Base-by-base conservation (phyloP, 2,797 vertebrate species). In the Mus caroli region DNA sequence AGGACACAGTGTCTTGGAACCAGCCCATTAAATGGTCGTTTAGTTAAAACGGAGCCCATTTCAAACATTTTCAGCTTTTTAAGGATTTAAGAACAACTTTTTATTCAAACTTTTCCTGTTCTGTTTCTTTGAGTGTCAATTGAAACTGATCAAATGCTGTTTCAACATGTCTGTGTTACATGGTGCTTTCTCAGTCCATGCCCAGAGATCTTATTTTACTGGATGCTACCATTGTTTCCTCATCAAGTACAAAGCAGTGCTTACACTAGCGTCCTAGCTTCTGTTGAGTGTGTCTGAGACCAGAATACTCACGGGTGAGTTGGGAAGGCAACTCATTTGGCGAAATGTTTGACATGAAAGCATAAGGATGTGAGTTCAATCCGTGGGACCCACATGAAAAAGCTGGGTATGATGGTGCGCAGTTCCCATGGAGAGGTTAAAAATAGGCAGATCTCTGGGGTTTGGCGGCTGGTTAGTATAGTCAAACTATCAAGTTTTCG, bases 1-100 rank as follows among this genome's bases (percentile, higher is more conserved):
- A 82, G 77, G 97, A 97, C 69, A 6, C 71, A 11, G 40, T 50
- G 28, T 80, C 71, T 88, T 1, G 28, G 24, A 83, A 91, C 91
- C 87, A 87, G 91, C 91, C 54, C 87, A 95, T 95, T 92, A 93
- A 92, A 50, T 92, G 97, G 87, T 94, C 94, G 0, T 82, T 86
- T 91, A 76, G 78, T 95, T 96, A 94, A 96, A 97, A 93, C 34
- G 76, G 91, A 96, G 96, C 97, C 12, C 31, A 50, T 92, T 87
- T 80, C 62, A 77, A 85, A 52, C 43, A 52, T 94, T 90, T 46
- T 88, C 19, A 3, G 64, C 83, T 93, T 71, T n/a, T 87, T 40
- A 94, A 92, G 60, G 3, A 20, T 88, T 92, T 92, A 40, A 73
- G 89, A 86, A 64, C 15, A 12, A 90, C 67, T 67, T 20, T 26